phyloP scores from a whole-genome alignment of 2,797 vertebrate species.

The Propithecus deckenii region DNA sequence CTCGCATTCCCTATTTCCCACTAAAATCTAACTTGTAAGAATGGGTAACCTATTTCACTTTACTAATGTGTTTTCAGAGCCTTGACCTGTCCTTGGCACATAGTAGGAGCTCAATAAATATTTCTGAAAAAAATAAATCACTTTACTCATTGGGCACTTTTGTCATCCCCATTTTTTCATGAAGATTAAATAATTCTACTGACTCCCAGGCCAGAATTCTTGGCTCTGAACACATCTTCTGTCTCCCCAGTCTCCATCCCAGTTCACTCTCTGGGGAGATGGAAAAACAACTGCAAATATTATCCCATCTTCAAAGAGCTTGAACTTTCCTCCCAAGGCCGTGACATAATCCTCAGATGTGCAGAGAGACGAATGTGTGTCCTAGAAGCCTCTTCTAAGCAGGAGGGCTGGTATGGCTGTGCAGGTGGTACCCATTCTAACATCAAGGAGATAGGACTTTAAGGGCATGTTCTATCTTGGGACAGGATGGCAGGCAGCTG shows the following conservation, averaged over 20 bases:
- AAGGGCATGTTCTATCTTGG: not conserved
- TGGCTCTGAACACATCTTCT: not conserved
- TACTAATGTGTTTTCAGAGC: not conserved
- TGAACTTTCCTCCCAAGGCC: not conserved
- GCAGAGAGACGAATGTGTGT: not conserved
- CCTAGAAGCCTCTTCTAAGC: not conserved
- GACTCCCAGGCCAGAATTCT: not conserved
- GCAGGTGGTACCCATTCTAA: not conserved
- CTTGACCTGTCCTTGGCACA: not conserved
- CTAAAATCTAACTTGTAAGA: not conserved
- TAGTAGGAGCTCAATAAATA: not conserved
- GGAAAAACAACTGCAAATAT: conserved; percentile 16
- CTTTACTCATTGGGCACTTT: not conserved
- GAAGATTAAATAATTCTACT: not conserved
- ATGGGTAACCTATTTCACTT: not conserved
- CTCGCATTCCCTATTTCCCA: not conserved
- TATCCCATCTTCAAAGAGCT: conserved; percentile 26
- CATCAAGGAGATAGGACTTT: not conserved
- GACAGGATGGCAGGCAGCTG: not conserved
- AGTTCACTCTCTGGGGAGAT: not conserved
- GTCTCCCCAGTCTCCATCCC: not conserved
- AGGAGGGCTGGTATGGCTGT: not conserved
- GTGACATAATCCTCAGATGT: not conserved
- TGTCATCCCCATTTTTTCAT: not conserved
- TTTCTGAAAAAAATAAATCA: conserved; percentile 25